phyloP scores from a whole-genome alignment of 2,888 invertebrate genomes.

The Watsonalla cultraria region DNA sequence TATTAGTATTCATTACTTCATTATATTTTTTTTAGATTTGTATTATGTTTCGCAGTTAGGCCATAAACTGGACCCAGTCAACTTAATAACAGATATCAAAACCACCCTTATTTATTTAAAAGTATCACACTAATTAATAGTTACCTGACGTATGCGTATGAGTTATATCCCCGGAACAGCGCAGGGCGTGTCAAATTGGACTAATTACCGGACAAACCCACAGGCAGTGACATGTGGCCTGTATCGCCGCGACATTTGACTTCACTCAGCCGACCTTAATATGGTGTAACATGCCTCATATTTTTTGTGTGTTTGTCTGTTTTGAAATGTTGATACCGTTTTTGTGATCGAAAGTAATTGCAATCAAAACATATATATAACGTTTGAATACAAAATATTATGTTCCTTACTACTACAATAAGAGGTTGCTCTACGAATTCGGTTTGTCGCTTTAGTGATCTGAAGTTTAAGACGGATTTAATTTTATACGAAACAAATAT shows the following conservation, averaged over 20 bases:
- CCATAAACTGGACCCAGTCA: not conserved
- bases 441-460: no score
- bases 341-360: not conserved
- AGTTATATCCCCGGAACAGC: constrained; percentile 46
- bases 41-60: no score
- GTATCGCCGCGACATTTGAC: constrained; percentile 32
- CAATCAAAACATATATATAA: not conserved
- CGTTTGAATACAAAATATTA: no score
- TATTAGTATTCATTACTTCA: no score
- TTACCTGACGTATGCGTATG: constrained; percentile 2
- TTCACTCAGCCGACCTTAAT: constrained; percentile 25
- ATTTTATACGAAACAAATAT: no score
- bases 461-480: no score
- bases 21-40: no score
- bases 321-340: not conserved
- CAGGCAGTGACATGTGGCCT: constrained; percentile 63
- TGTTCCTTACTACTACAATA: no score
- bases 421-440: no score
- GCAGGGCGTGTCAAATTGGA: constrained; percentile 55
- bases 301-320: constrained; percentile 2
- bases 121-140: not conserved
- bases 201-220: constrained; percentile 58
- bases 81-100: not conserved
- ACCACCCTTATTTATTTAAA: not conserved
- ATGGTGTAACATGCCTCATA: constrained; percentile 4